Evolutionary conservation across 1,140 invertebrate genomes (phyloP), one percentile per base, ranked within the genome.

Genomic region (Meloidogyne hapla): DNA sequence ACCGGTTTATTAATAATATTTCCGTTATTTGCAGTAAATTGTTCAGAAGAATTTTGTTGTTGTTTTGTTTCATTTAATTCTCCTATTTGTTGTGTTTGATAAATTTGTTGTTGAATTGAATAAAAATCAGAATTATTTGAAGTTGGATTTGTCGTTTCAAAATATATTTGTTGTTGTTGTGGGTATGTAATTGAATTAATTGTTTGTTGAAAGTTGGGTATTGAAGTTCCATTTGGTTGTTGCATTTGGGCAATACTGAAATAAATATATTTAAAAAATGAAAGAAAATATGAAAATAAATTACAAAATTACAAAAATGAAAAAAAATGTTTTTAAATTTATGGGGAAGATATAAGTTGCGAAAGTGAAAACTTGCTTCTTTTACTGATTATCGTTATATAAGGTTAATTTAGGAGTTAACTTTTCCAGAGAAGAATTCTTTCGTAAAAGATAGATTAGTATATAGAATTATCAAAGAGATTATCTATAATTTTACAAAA

Each of bases 161-260:
- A 56, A 56, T 56, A 56, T 33, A 33, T 3, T 33, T 4, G 33
- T 56, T 56, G 45, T 18, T 48, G 48, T 56, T 56, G 48, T 21
- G 48, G n/a, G 8, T 56, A 56, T 8, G 18, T n/a, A 56, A n/a
- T n/a, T 8, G 5, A n/a, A 56, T 56, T 56, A 56, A 56, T n/a
- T 56, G 48, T 56, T 56, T 56, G 48, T 56, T 56, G 48, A 56
- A 56, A 56, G n/a, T 56, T 56, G n/a, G 48, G 48, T 56, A 56
- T n/a, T 56, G 48, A n/a, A n/a, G 18, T 56, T 21, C 48, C 48
- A 56, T 56, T 56, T 56, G 18, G 48, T 33, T 33, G 33, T 56
- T 21, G 18, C 48, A 56, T 56, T 56, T 56, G 4, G 48, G 5
- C n/a, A 56, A n/a, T 56, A 56, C 48, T 56, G n/a, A n/a, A 21